A percentile compares a stretch with the other conserved stretches of the same genome.
Evolutionary conservation across 1,140 invertebrate genomes (phyloP).

Genomic region (Eubasilissa regina): DNA sequence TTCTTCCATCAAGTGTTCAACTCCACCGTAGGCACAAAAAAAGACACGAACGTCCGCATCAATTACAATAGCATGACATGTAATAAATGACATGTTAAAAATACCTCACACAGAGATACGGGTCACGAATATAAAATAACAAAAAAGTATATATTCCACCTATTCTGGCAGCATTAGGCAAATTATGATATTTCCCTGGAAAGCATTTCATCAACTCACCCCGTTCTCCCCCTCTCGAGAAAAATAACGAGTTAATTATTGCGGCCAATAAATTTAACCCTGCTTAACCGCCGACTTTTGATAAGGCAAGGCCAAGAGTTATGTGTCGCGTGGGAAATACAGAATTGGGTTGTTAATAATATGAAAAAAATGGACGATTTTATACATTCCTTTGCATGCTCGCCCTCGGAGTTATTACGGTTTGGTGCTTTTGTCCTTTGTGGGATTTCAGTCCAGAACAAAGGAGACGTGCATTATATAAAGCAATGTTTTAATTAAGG

Average conservation of each 20-base stretch:
- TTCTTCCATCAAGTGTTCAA: too few relatives aligned
- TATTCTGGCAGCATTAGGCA: slow-evolving; percentile 44
- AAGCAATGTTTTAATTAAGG: too few relatives aligned
- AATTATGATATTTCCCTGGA: slow-evolving; percentile 52
- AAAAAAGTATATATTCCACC: slow-evolving; percentile 9
- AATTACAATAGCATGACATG: slow-evolving; percentile 32
- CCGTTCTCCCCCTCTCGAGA: not conserved
- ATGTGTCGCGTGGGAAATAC: slow-evolving; percentile 59
- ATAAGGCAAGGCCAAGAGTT: slow-evolving; percentile 55
- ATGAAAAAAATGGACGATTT: slow-evolving; percentile 42
- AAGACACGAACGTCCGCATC: not conserved
- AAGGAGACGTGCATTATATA: not conserved
- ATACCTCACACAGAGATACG: slow-evolving; percentile 27
- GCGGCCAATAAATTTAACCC: slow-evolving; percentile 58
- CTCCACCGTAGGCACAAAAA: not conserved
- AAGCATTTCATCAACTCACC: slow-evolving; percentile 44
- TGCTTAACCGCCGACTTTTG: slow-evolving; percentile 53
- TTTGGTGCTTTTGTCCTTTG: too few relatives aligned
- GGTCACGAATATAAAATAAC: slow-evolving; percentile 27
- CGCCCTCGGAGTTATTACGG: not conserved
- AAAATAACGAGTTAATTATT: slow-evolving; percentile 59
- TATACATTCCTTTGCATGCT: slow-evolving; percentile 42
- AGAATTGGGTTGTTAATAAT: slow-evolving; percentile 50
- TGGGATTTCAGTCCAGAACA: not conserved
- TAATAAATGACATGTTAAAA: slow-evolving; percentile 35